Percentiles rank a stretch among this genome's conserved stretches.
These are phyloP conservation scores for Eupeodes latifasciatus DNA, from an alignment of 2,888 invertebrate genomes.

Conservation along the genomic window DNA sequence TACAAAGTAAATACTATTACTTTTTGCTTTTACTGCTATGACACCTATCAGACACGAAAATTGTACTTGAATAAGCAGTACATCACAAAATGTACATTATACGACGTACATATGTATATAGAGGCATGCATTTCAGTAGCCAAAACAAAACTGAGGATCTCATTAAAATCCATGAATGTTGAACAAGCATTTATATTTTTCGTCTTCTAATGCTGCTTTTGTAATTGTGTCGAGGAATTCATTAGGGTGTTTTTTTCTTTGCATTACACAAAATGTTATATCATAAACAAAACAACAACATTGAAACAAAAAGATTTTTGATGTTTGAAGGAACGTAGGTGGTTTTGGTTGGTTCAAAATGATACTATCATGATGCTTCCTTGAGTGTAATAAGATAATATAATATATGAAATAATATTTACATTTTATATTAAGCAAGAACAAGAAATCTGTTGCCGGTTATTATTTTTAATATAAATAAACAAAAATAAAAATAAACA, in stretches of 20 bases:
- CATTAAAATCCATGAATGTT: slow-evolving; percentile 64
- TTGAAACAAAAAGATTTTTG: not conserved
- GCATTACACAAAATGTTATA: not conserved
- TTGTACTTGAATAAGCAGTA: slow-evolving; percentile 36
- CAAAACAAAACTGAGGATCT: slow-evolving; percentile 49
- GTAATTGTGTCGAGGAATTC: slow-evolving; percentile 50
- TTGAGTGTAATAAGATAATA: not conserved
- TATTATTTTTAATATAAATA: no score
- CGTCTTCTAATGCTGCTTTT: slow-evolving; percentile 1
- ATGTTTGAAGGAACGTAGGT: not conserved
- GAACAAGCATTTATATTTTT: slow-evolving; percentile 33
- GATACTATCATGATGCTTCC: no score
- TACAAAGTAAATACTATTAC: slow-evolving; percentile 33
- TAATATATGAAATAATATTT: not conserved
- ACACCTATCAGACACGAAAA: slow-evolving; percentile 60
- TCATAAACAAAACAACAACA: not conserved
- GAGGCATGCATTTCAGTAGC: slow-evolving; percentile 53
- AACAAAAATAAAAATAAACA: no score
- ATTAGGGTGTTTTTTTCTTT: not conserved
- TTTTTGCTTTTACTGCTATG: slow-evolving; percentile 19
- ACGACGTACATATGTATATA: slow-evolving; percentile 3
- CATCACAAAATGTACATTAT: not conserved
- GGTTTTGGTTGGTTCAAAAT: not conserved
- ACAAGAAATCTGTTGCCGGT: no score
- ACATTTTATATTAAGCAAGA: not conserved